A percentile compares a stretch with the other conserved stretches of the same genome.
phyloP scores from a whole-genome alignment of 1,140 invertebrate species.

The Danaus melanippus region DNA sequence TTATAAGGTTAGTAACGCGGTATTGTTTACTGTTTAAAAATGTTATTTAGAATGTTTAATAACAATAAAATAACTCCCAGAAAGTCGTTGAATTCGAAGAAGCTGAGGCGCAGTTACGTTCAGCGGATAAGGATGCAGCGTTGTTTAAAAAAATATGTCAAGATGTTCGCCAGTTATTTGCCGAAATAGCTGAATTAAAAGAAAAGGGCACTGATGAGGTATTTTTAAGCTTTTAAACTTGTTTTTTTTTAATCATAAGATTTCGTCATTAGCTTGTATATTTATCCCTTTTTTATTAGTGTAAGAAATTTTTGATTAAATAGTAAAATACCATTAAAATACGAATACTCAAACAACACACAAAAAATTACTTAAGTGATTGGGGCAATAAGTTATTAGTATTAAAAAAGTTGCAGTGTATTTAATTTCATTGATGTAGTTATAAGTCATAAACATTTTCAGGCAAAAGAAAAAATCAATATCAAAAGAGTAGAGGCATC shows the following conservation, averaged over 20 bases:
- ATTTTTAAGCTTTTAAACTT: constrained; percentile 2
- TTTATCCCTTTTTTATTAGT: not conserved
- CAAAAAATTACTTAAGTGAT: too few relatives aligned
- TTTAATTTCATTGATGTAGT: not conserved
- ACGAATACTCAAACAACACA: too few relatives aligned
- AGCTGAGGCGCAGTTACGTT: constrained; percentile 77
- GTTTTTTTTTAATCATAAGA: too few relatives aligned
- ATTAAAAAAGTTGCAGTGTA: too few relatives aligned
- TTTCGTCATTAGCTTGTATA: not conserved
- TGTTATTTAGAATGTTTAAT: not conserved
- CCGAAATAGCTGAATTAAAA: constrained; percentile 79
- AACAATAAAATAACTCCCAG: constrained; percentile 38
- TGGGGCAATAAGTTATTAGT: too few relatives aligned
- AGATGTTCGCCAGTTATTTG: constrained; percentile 77
- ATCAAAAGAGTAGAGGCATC: constrained; percentile 80
- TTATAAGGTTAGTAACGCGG: constrained; percentile 49
- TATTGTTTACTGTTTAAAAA: constrained; percentile 4
- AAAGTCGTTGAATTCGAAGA: constrained; percentile 81
- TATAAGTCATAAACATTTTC: constrained; percentile 20
- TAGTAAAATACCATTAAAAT: too few relatives aligned
- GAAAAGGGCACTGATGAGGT: constrained; percentile 70
- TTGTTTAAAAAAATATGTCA: constrained; percentile 80
- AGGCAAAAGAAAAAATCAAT: constrained; percentile 76
- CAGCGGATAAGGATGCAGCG: constrained; percentile 77
- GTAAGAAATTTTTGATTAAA: too few relatives aligned